Percentiles rank a stretch among this genome's conserved stretches.
These are phyloP conservation scores for Lagodon rhomboides DNA, from an alignment of 2,797 vertebrate genomes.

Conservation along the genomic window DNA sequence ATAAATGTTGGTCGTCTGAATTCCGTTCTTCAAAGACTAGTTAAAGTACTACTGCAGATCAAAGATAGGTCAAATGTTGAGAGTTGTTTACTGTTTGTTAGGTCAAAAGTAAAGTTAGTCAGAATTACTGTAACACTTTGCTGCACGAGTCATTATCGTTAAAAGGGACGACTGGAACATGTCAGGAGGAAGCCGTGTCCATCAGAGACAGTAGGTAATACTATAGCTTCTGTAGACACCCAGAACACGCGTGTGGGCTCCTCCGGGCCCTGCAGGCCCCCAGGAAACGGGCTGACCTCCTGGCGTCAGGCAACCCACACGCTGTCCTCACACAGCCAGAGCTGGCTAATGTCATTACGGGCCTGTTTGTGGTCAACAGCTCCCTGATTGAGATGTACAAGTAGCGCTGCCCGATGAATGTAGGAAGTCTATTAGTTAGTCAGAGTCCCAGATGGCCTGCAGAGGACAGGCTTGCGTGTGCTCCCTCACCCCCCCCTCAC, in stretches of 20 bases:
- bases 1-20: no score
- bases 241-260: slow-evolving; percentile 50
- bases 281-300: slow-evolving; percentile 84
- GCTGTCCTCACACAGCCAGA: slow-evolving; percentile 79
- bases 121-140: background rate
- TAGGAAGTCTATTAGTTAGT: slow-evolving; percentile 86
- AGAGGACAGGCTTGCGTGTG: slow-evolving; percentile 78
- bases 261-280: slow-evolving; percentile 65
- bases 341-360: slow-evolving; percentile 84
- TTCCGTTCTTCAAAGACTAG: no score
- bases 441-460: slow-evolving; percentile 86
- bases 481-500: slow-evolving; percentile 64
- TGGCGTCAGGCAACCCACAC: slow-evolving; percentile 85
- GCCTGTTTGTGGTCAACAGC: slow-evolving; percentile 81
- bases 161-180: slow-evolving; percentile 20
- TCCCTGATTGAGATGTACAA: slow-evolving; percentile 81
- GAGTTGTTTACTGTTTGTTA: no score
- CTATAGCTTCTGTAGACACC: slow-evolving; percentile 48
- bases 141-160: background rate
- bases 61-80: background rate
- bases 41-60: background rate
- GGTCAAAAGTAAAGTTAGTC: background rate
- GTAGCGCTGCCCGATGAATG: slow-evolving; percentile 79
- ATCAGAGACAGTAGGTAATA: slow-evolving; percentile 36
- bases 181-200: slow-evolving; percentile 15